Evolutionary conservation across 1,140 invertebrate species (phyloP).

Genomic region (Pachypsylla venusta): DNA sequence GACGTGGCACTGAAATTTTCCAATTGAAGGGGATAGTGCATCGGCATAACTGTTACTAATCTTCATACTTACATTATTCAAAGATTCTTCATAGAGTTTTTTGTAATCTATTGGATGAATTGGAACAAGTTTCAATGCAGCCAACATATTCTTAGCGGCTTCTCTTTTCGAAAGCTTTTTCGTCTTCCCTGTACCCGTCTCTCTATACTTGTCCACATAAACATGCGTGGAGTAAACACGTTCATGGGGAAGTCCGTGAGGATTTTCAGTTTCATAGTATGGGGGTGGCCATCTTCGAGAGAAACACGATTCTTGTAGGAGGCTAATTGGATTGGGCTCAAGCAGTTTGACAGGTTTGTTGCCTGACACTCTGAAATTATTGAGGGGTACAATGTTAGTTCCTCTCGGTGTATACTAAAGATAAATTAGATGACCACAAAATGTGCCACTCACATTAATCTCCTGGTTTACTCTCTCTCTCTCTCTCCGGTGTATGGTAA

Average conservation of each 20-base stretch:
- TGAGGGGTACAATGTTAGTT: no score
- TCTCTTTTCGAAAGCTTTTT: slow-evolving; percentile 90
- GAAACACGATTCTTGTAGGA: slow-evolving; percentile 92
- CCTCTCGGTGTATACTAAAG: no score
- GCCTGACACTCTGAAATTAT: no score
- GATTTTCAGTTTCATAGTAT: slow-evolving; percentile 75
- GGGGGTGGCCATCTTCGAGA: slow-evolving; percentile 86
- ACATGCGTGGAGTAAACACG: slow-evolving; percentile 62
- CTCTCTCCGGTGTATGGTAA: no score
- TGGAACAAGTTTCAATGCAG: slow-evolving; percentile 57
- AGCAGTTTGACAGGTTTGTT: slow-evolving; percentile 15
- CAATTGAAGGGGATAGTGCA: no score
- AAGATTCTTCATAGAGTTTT: neutral
- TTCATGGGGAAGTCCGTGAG: slow-evolving; percentile 82
- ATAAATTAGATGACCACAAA: no score
- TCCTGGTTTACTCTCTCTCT: no score
- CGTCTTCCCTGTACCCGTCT: slow-evolving; percentile 52
- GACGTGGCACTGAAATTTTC: no score
- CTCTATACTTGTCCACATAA: neutral
- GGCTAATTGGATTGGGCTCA: slow-evolving; percentile 76
- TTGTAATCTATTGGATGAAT: slow-evolving; percentile 28
- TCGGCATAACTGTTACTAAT: no score
- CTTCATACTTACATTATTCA: no score
- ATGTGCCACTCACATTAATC: no score
- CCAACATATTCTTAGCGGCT: slow-evolving; percentile 86